Conservation (phyloP, 2,888 invertebrate species). For the Ormyrus nitidulus region DNA sequence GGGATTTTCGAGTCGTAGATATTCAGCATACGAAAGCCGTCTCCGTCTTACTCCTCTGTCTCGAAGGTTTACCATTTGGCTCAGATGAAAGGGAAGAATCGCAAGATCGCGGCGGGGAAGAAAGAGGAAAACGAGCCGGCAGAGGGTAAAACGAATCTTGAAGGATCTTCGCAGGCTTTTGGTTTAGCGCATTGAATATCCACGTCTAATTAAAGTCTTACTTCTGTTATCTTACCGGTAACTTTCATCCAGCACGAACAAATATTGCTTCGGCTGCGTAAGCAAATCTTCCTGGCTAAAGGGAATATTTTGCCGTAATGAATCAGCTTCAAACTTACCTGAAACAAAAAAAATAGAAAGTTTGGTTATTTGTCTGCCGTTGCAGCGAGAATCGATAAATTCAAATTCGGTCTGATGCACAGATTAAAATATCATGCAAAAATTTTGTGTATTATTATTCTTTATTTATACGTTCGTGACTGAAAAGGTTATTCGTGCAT, state of each 20-base stretch:
- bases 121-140: background rate
- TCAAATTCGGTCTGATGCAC: background rate
- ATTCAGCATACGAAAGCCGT: slow-evolving; percentile 26
- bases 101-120: background rate
- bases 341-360: too few species aligned
- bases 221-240: slow-evolving; percentile 23
- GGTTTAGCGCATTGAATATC: slow-evolving; percentile 51
- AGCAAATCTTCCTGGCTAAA: background rate
- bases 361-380: too few species aligned
- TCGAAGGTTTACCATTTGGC: slow-evolving; percentile 48
- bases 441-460: slow-evolving; percentile 34
- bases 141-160: slow-evolving; percentile 34
- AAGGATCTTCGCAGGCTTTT: slow-evolving; percentile 42
- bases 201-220: slow-evolving; percentile 59
- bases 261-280: slow-evolving; percentile 17
- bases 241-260: slow-evolving; percentile 13
- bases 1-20: slow-evolving; percentile 46
- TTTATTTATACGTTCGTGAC: slow-evolving; percentile 34
- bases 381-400: slow-evolving; percentile 11
- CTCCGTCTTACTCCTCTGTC: slow-evolving; percentile 18
- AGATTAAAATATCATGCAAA: slow-evolving; percentile 43
- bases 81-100: slow-evolving; percentile 37
- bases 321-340: too few species aligned
- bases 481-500: slow-evolving; percentile 30
- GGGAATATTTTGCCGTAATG: too few species aligned